phyloP scores from a whole-genome alignment of 2,113 vertebrate genomes.

The Halcyon malimbica region DNA sequence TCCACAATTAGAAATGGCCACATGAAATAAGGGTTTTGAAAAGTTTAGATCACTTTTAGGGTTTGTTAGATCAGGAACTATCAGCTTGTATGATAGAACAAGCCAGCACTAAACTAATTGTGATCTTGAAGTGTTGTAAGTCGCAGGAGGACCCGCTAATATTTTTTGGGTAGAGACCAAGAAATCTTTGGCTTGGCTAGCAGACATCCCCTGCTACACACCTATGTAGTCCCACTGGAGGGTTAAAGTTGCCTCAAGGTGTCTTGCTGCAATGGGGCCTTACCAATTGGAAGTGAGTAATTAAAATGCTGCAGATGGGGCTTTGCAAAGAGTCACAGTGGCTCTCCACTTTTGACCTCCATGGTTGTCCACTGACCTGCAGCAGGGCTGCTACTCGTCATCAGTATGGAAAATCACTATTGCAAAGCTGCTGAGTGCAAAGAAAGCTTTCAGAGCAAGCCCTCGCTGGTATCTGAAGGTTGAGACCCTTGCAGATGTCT shows the following conservation, averaged over 20 bases:
- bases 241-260: not conserved
- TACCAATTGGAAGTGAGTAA: not conserved
- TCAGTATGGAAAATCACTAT: not conserved
- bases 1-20: not conserved
- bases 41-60: not conserved
- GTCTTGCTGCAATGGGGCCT: not conserved
- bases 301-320: not conserved
- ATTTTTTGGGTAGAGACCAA: not conserved
- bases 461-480: not conserved
- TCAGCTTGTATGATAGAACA: not conserved
- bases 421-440: not conserved
- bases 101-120: not conserved
- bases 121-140: not conserved
- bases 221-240: not conserved
- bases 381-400: not conserved
- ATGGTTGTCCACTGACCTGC: accelerated
- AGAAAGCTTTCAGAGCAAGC: not conserved
- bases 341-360: not conserved
- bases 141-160: not conserved
- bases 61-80: not conserved
- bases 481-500: not conserved
- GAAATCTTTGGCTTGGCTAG: not conserved
- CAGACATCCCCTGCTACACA: no score
- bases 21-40: not conserved
- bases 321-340: not conserved